Conservation (phyloP, 2,797 vertebrate species). For the Anguilla marmorata region DNA sequence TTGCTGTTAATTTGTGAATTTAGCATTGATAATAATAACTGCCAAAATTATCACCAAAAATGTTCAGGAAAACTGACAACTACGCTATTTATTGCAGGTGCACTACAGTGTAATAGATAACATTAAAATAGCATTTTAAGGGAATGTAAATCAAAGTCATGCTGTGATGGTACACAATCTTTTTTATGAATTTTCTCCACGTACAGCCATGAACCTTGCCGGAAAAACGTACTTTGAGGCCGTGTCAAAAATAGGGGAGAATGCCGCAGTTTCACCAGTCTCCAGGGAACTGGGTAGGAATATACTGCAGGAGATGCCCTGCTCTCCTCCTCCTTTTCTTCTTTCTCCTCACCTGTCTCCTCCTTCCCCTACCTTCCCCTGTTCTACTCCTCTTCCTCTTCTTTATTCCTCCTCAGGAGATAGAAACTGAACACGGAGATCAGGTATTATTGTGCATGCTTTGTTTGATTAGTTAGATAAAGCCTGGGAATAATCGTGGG, state of each 20-base stretch:
- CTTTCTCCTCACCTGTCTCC: too few species aligned
- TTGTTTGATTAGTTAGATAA: neutral
- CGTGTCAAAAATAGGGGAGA: constrained; percentile 91
- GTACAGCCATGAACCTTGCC: constrained; percentile 86
- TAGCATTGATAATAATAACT: neutral
- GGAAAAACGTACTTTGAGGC: constrained; percentile 93
- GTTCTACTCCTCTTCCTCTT: too few species aligned
- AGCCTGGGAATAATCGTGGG: neutral
- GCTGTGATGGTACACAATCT: constrained; percentile 19
- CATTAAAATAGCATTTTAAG: neutral
- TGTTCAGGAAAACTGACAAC: neutral
- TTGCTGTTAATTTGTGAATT: neutral
- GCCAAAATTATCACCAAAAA: neutral
- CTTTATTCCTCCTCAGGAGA: neutral
- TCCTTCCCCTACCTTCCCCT: too few species aligned
- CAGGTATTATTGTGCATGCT: neutral
- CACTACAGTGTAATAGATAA: neutral
- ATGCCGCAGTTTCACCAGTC: constrained; percentile 84
- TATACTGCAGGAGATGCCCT: neutral
- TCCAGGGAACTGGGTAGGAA: constrained; percentile 87
- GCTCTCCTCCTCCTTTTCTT: neutral
- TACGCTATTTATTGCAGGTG: neutral
- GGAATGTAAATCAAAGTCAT: neutral
- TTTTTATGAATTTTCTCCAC: constrained; percentile 35
- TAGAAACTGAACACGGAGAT: neutral